These are phyloP conservation scores for Cyrtodaria siliqua DNA, from an alignment of 2,888 invertebrate species.

Conservation along the genomic window DNA sequence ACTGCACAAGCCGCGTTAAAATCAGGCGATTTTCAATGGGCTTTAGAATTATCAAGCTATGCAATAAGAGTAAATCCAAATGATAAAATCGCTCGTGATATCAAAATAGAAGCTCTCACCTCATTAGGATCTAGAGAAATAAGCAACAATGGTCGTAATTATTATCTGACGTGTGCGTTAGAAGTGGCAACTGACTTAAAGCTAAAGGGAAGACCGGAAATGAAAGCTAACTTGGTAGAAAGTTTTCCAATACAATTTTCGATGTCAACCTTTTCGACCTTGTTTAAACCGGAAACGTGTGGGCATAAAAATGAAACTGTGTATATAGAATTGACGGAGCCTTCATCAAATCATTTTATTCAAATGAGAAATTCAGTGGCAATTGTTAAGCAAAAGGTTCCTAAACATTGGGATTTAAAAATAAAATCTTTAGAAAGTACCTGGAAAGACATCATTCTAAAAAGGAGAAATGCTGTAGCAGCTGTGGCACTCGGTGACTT, in stretches of 20 bases:
- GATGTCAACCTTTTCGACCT: conserved; percentile 62
- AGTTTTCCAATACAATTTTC: conserved; percentile 56
- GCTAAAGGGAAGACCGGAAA: conserved; percentile 16
- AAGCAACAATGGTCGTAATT: conserved; percentile 77
- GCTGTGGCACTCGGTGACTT: conserved; percentile 68
- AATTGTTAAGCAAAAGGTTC: conserved; percentile 42
- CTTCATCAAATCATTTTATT: conserved; percentile 56
- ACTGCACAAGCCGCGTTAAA: conserved; percentile 67
- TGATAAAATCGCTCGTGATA: conserved; percentile 62
- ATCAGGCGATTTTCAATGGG: conserved; percentile 77
- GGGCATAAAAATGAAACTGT: conserved; percentile 48
- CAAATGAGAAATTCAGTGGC: conserved; percentile 73
- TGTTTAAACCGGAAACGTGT: conserved; percentile 66
- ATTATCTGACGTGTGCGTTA: conserved; percentile 76
- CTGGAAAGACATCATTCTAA: conserved; percentile 69
- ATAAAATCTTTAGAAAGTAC: conserved; percentile 56
- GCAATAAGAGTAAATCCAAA: conserved; percentile 53
- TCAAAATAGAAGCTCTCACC: conserved; percentile 70
- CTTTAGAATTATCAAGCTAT: conserved; percentile 72
- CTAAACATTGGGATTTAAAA: conserved; percentile 55
- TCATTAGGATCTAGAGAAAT: conserved; percentile 69
- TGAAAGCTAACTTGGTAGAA: conserved; percentile 32
- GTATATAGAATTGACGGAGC: conserved; percentile 47
- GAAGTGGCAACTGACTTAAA: conserved; percentile 68
- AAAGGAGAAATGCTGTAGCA: conserved; percentile 42